These are phyloP conservation scores for Enteromius mattozi DNA, from an alignment of 2,797 vertebrate species.

Conservation along the genomic window DNA sequence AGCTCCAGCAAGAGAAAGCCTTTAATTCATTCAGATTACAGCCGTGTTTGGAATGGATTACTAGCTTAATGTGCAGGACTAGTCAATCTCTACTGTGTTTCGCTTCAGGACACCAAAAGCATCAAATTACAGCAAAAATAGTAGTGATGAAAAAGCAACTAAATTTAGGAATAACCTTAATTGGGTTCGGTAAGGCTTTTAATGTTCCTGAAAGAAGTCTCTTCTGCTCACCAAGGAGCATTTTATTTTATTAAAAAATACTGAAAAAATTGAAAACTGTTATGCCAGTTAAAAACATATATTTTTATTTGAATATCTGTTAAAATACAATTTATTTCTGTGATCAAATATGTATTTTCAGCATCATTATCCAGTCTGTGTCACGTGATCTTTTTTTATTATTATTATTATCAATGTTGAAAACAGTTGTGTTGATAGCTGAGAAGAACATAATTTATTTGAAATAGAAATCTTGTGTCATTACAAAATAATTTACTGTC, in stretches of 20 bases:
- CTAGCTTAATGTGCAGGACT: neutral
- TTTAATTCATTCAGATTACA: neutral
- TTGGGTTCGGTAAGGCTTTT: neutral
- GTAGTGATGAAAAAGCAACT: neutral
- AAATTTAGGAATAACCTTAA: neutral
- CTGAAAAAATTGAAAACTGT: no score
- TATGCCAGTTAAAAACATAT: no score
- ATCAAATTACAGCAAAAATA: neutral
- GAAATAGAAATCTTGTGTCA: neutral
- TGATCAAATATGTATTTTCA: neutral
- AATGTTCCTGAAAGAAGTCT: neutral
- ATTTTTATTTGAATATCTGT: neutral
- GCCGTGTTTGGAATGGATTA: neutral
- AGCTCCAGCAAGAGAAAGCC: neutral
- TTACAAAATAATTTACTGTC: neutral
- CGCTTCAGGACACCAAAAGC: neutral
- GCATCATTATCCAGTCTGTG: neutral
- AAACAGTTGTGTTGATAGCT: neutral
- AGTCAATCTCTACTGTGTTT: neutral
- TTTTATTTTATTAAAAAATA: no score
- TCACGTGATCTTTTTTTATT: neutral
- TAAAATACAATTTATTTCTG: neutral
- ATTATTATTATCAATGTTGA: neutral
- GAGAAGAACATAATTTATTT: neutral
- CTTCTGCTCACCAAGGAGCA: neutral